A percentile compares a stretch with the other conserved stretches of the same genome.
Conservation (phyloP, 1,140 invertebrate genomes). For the Diorhabda elongata region DNA sequence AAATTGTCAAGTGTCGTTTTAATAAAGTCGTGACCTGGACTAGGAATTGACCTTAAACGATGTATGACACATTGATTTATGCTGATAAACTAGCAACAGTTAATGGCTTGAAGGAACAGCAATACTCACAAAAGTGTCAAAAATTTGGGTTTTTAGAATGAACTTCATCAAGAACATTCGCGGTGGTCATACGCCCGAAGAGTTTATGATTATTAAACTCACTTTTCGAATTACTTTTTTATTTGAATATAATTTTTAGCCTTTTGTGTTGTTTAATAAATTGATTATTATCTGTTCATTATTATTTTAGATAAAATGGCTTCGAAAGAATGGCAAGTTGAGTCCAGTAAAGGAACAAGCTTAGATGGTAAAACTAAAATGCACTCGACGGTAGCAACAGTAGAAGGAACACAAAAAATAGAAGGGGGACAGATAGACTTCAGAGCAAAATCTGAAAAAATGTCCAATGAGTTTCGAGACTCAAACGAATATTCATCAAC, state of each 20-base stretch:
- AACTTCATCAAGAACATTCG: too few species aligned
- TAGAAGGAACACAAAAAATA: constrained; percentile 53
- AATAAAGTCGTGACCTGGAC: too few species aligned
- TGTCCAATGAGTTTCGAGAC: constrained; percentile 54
- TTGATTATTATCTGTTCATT: neutral
- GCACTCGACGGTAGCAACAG: constrained; percentile 43
- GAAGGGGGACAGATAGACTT: constrained; percentile 58
- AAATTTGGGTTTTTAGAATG: too few species aligned
- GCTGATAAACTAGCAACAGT: too few species aligned
- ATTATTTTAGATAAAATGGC: neutral
- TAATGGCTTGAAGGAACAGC: too few species aligned
- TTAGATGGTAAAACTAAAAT: constrained; percentile 49
- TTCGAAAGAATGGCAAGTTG: constrained; percentile 49
- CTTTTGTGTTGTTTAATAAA: constrained; percentile 30
- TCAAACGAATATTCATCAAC: constrained; percentile 53
- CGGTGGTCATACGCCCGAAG: too few species aligned
- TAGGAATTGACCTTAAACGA: too few species aligned
- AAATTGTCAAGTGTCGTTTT: too few species aligned
- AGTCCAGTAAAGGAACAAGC: constrained; percentile 47
- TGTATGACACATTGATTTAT: too few species aligned
- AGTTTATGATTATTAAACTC: too few species aligned
- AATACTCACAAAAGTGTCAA: too few species aligned
- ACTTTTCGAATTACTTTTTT: too few species aligned
- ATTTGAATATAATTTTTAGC: neutral
- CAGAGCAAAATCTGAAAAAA: constrained; percentile 56